phyloP scores from a whole-genome alignment of 2,888 invertebrate genomes.

The Sialis fuliginosa region DNA sequence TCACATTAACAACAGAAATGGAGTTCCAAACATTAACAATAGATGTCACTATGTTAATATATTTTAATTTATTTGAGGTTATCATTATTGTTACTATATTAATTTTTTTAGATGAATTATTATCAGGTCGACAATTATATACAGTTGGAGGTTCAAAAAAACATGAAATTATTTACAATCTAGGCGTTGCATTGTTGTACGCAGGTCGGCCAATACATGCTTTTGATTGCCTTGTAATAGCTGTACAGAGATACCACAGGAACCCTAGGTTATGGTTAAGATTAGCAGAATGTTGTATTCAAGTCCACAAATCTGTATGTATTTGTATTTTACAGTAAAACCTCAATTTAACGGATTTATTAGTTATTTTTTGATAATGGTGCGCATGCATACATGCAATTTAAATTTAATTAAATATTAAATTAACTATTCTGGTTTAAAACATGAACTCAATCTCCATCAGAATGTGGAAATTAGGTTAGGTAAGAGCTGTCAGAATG shows the following conservation, averaged over 20 bases:
- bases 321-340: neutral
- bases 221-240: conserved; percentile 79
- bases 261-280: conserved; percentile 85
- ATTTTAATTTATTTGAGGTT: neutral
- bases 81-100: neutral
- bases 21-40: no score
- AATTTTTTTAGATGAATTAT: conserved; percentile 3
- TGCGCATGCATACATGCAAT: no score
- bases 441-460: no score
- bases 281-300: conserved; percentile 82
- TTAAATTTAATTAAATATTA: no score
- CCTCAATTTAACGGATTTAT: no score
- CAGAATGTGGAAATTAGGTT: no score
- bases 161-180: conserved; percentile 56
- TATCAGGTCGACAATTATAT: conserved; percentile 33
- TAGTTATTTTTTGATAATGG: no score
- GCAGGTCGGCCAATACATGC: conserved; percentile 67
- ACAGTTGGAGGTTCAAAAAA: conserved; percentile 40
- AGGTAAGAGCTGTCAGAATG: no score
- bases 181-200: conserved; percentile 68
- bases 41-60: neutral
- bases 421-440: no score
- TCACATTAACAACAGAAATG: no score
- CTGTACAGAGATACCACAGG: conserved; percentile 66
- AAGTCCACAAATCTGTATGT: conserved; percentile 31